Evolutionary conservation across 2,113 vertebrate genomes (phyloP).

Genomic region (Nettapus auritus): DNA sequence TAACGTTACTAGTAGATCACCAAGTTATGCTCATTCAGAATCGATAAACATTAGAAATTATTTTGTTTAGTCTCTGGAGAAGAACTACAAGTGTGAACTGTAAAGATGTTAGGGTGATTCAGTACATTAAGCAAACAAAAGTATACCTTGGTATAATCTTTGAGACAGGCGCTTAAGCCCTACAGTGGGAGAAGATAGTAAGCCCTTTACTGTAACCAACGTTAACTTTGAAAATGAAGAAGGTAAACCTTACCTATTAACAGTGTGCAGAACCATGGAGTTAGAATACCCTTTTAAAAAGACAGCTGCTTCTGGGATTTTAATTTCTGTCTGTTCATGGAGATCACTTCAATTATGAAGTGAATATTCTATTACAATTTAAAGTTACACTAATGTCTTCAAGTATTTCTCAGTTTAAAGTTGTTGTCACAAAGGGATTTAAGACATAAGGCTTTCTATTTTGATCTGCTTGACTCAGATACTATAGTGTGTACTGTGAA

Average conservation of each 20-base stretch:
- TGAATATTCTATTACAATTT: conserved; percentile 50
- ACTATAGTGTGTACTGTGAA: background rate
- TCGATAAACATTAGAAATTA: background rate
- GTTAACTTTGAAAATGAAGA: background rate
- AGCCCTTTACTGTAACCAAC: background rate
- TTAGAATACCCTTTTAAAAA: conserved; percentile 46
- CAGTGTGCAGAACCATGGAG: background rate
- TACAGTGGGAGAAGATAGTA: background rate
- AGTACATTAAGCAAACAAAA: background rate
- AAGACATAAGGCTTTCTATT: background rate
- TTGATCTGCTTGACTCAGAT: background rate
- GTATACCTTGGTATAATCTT: background rate
- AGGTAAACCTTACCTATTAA: background rate
- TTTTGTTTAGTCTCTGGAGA: background rate
- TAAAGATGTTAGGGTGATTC: background rate
- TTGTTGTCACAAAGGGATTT: background rate
- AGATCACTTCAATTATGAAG: conserved; percentile 32
- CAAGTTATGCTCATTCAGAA: background rate
- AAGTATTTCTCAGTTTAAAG: conserved; percentile 18
- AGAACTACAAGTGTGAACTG: background rate
- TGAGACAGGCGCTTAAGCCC: background rate
- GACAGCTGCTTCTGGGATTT: conserved; percentile 44
- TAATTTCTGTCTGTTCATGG: conserved; percentile 35
- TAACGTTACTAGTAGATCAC: background rate
- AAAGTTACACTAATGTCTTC: conserved; percentile 25